A percentile compares a stretch with the other conserved stretches of the same genome.
phyloP scores from a whole-genome alignment of 1,140 invertebrate genomes.

The Tetraneura akinire region DNA sequence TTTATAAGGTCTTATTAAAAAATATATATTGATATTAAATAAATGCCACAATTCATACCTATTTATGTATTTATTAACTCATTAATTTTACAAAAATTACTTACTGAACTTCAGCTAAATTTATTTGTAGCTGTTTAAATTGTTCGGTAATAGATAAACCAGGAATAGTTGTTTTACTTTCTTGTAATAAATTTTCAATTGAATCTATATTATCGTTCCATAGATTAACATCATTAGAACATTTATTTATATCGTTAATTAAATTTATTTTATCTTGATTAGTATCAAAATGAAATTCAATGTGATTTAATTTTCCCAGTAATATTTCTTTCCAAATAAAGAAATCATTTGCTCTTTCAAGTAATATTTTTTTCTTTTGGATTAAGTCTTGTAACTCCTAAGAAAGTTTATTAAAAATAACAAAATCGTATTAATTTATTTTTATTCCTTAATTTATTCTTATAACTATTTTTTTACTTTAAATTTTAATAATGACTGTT shows the following conservation, averaged over 20 bases:
- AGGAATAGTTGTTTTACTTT: slow-evolving; percentile 63
- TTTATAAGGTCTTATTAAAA: too few relatives aligned
- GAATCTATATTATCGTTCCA: slow-evolving; percentile 71
- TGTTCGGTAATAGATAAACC: slow-evolving; percentile 60
- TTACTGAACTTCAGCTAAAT: slow-evolving; percentile 49
- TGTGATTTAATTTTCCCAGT: slow-evolving; percentile 76
- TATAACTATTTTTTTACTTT: neutral
- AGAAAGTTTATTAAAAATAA: neutral
- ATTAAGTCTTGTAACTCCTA: slow-evolving; percentile 73
- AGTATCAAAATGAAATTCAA: slow-evolving; percentile 77
- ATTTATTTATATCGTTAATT: slow-evolving; percentile 63
- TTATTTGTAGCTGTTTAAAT: neutral
- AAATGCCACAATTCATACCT: too few relatives aligned
- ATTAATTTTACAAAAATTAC: slow-evolving; percentile 53
- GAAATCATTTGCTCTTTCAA: slow-evolving; percentile 83
- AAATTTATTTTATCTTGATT: slow-evolving; percentile 70
- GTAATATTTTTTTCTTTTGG: slow-evolving; percentile 70
- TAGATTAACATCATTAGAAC: slow-evolving; percentile 62
- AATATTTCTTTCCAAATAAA: slow-evolving; percentile 79
- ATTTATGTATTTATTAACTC: too few relatives aligned
- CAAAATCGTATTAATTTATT: neutral
- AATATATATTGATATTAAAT: too few relatives aligned
- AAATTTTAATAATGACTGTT: slow-evolving; percentile 5
- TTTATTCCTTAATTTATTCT: too few relatives aligned
- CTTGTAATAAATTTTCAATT: slow-evolving; percentile 70